Evolutionary conservation across 2,113 vertebrate genomes (phyloP).

Genomic region (Passer domesticus): DNA sequence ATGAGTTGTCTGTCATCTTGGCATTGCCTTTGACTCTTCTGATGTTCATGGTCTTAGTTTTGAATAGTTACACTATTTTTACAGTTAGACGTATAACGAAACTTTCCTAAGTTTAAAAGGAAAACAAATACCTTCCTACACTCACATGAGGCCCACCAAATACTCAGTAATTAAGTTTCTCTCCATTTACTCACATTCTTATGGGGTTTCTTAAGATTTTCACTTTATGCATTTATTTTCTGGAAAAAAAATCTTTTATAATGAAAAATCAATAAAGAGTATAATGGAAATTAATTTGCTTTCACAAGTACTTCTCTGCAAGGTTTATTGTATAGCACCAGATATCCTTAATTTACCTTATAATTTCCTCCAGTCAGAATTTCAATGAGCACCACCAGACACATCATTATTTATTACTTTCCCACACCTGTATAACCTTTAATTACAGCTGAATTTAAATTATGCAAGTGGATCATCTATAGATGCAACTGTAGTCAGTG

Average conservation of each 20-base stretch:
- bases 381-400: neutral
- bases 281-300: neutral
- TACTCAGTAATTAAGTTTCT: neutral
- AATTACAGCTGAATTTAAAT: neutral
- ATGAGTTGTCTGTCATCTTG: neutral
- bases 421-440: neutral
- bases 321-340: neutral
- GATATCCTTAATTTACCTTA: neutral
- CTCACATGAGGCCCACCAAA: neutral
- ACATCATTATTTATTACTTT: neutral
- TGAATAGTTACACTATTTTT: neutral
- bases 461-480: neutral
- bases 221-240: neutral
- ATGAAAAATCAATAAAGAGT: neutral
- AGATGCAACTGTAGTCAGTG: neutral
- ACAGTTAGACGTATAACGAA: neutral
- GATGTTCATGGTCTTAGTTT: neutral
- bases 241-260: accelerated
- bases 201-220: neutral
- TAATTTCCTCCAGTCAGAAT: neutral
- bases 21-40: neutral
- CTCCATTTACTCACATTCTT: neutral
- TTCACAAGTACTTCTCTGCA: neutral
- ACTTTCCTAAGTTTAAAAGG: neutral
- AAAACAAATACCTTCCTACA: neutral